phyloP scores from a whole-genome alignment of 1,140 invertebrate genomes.

The Aphidius ervi region DNA sequence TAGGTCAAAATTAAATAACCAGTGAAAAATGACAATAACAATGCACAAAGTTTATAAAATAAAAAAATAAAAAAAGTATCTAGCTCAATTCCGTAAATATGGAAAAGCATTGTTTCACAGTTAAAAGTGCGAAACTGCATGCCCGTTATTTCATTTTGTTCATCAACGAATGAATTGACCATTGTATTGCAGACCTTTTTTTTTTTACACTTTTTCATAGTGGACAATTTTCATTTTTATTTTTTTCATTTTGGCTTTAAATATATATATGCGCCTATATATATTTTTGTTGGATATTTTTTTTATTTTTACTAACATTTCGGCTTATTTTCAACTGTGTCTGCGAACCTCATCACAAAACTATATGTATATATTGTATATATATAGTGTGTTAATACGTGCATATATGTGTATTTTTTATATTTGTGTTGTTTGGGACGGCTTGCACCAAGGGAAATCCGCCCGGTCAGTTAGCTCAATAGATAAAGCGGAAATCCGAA shows the following conservation, averaged over 20 bases:
- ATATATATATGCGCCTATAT: background rate
- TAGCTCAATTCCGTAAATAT: slow-evolving; percentile 11
- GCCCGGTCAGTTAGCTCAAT: slow-evolving; percentile 36
- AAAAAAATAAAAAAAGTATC: too few relatives aligned
- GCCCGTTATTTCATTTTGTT: slow-evolving; percentile 8
- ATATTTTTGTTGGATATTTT: background rate
- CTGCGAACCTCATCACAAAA: too few relatives aligned
- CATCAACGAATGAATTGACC: slow-evolving; percentile 7
- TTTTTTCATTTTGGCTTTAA: slow-evolving; percentile 1
- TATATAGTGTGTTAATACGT: too few relatives aligned
- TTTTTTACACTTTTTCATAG: background rate
- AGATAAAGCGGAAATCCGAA: slow-evolving; percentile 46
- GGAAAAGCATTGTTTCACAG: background rate
- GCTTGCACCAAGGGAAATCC: slow-evolving; percentile 18
- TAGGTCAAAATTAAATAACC: too few relatives aligned
- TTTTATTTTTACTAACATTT: slow-evolving; percentile 7
- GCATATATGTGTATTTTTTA: background rate
- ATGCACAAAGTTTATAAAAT: too few relatives aligned
- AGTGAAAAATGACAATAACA: too few relatives aligned
- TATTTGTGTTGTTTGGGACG: slow-evolving; percentile 6
- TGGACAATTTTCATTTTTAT: background rate
- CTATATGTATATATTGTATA: too few relatives aligned
- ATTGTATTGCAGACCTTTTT: slow-evolving; percentile 7
- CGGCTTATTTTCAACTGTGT: slow-evolving; percentile 6
- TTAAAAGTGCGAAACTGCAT: slow-evolving; percentile 3